Conservation (phyloP, 1,140 invertebrate species). For the Oryzaephilus surinamensis region DNA sequence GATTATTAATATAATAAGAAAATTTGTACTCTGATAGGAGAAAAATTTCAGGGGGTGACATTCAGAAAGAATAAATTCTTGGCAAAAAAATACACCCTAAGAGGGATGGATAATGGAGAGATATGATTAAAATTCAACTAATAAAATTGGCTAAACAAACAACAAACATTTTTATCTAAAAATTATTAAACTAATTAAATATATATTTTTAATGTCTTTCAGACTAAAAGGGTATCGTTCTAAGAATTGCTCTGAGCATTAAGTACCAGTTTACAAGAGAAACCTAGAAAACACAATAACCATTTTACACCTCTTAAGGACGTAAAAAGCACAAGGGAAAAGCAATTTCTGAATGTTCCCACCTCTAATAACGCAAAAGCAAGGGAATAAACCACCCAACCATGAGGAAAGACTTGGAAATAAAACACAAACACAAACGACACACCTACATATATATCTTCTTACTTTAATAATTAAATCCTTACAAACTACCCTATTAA, state of each 20-base stretch:
- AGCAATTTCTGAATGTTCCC: too few relatives aligned
- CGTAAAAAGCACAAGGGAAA: too few relatives aligned
- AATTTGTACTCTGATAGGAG: slow-evolving; percentile 34
- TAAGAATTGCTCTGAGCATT: too few relatives aligned
- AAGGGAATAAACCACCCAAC: slow-evolving; percentile 21
- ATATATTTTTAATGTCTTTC: neutral
- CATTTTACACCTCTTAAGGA: too few relatives aligned
- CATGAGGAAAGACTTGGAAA: slow-evolving; percentile 16
- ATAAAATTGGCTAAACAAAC: neutral
- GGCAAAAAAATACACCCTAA: too few relatives aligned
- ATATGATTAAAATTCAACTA: neutral
- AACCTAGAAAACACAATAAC: too few relatives aligned
- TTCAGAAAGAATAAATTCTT: too few relatives aligned
- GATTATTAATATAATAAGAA: slow-evolving; percentile 18
- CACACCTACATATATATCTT: slow-evolving; percentile 8
- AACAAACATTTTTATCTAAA: slow-evolving; percentile 3
- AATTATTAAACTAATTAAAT: slow-evolving; percentile 1
- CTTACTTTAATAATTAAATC: slow-evolving; percentile 16
- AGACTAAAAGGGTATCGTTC: slow-evolving; percentile 3
- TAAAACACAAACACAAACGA: slow-evolving; percentile 8
- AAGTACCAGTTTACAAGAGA: too few relatives aligned
- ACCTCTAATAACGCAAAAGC: too few relatives aligned
- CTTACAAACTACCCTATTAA: slow-evolving; percentile 13
- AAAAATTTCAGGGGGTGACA: too few relatives aligned
- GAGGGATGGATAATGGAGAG: too few relatives aligned